These are phyloP conservation scores for Malurus elegans DNA, from an alignment of 2,113 vertebrate genomes.

Conservation along the genomic window DNA sequence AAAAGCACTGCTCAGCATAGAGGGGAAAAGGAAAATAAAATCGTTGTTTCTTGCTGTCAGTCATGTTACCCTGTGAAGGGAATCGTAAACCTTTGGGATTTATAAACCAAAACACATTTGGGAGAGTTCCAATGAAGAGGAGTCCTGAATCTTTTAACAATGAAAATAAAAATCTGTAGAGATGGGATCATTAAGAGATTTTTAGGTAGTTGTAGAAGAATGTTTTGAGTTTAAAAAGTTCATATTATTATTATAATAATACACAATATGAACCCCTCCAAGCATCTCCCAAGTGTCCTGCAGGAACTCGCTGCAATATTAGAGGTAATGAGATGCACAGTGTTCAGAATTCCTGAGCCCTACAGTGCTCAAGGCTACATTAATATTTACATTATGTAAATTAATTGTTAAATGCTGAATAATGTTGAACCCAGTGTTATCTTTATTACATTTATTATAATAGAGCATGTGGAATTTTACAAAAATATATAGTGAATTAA, in stretches of 20 bases:
- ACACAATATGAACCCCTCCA: neutral
- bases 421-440: neutral
- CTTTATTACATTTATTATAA: neutral
- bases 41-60: neutral
- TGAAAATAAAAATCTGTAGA: neutral
- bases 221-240: neutral
- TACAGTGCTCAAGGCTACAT: neutral
- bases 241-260: neutral
- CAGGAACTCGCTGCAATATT: neutral
- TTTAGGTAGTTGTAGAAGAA: neutral
- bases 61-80: neutral
- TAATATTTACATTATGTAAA: conserved; percentile 33
- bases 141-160: neutral
- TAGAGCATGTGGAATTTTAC: neutral
- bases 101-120: neutral
- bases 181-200: neutral
- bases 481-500: neutral
- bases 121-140: neutral
- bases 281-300: neutral
- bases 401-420: conserved; percentile 17
- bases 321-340: conserved; percentile 5
- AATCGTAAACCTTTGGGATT: neutral
- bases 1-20: neutral
- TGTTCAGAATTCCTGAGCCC: neutral
- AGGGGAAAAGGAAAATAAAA: neutral